These are phyloP conservation scores for Agelaius tricolor DNA, from an alignment of 2,113 vertebrate species.

Conservation along the genomic window DNA sequence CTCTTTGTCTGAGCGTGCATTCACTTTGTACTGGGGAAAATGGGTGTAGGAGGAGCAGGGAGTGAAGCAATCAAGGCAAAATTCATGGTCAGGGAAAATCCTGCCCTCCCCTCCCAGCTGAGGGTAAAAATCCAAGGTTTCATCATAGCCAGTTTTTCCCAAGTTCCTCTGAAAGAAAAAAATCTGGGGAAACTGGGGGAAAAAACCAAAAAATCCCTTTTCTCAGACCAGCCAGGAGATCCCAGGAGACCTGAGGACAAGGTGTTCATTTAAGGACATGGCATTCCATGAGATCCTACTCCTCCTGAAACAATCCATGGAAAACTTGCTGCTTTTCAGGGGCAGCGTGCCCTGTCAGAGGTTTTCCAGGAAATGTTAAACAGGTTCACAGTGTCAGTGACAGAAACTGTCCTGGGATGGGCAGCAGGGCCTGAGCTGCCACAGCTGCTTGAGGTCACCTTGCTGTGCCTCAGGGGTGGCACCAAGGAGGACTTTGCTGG, in stretches of 20 bases:
- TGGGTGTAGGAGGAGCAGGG: background rate
- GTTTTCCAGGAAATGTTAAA: background rate
- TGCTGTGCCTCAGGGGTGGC: background rate
- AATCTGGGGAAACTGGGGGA: background rate
- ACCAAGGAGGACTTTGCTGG: background rate
- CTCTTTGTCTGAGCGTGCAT: background rate
- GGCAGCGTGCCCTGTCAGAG: background rate
- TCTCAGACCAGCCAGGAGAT: background rate
- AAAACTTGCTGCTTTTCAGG: background rate
- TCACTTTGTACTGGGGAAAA: background rate
- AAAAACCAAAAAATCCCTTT: background rate
- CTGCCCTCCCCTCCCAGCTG: background rate
- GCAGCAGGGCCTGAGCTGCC: background rate
- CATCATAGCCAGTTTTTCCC: background rate
- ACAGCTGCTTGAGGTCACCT: background rate
- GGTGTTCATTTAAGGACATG: background rate
- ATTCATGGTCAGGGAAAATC: background rate
- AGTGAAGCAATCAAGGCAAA: background rate
- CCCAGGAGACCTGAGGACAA: background rate
- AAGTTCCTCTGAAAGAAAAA: background rate
- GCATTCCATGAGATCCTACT: background rate
- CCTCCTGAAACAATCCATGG: background rate
- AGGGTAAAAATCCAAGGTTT: background rate
- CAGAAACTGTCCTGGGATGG: background rate
- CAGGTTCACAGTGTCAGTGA: background rate